These are phyloP conservation scores for Shinisaurus crocodilurus DNA, from an alignment of 2,113 vertebrate species.

Conservation along the genomic window DNA sequence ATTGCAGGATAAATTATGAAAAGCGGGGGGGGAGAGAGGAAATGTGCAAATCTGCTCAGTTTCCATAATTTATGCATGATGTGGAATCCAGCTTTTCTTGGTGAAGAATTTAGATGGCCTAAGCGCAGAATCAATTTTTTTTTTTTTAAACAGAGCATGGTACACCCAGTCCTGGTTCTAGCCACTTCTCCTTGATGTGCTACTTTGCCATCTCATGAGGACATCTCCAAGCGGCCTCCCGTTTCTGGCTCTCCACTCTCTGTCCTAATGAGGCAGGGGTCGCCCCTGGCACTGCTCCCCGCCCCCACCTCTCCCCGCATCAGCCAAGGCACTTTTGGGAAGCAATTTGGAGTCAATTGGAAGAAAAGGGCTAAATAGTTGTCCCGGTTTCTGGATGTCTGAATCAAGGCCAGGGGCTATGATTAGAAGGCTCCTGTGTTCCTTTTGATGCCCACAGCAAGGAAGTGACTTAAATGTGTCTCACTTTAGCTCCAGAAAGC, in stretches of 20 bases:
- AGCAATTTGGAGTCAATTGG: constrained; percentile 84
- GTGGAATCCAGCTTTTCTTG: background rate
- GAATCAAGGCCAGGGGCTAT: constrained; percentile 77
- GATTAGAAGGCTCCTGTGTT: constrained; percentile 73
- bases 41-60: background rate
- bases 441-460: constrained; percentile 75
- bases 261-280: constrained; percentile 75
- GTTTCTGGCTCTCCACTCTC: constrained; percentile 56
- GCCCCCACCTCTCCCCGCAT: constrained; percentile 11
- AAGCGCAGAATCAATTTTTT: too few relatives aligned
- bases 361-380: constrained; percentile 83
- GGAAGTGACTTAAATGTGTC: constrained; percentile 70
- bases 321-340: constrained; percentile 76
- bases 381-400: constrained; percentile 80
- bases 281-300: constrained; percentile 55
- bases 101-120: background rate
- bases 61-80: background rate
- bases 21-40: too few relatives aligned
- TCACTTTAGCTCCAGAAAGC: constrained; percentile 72
- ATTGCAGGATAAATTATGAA: background rate
- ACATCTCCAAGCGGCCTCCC: background rate
- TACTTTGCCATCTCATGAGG: too few relatives aligned
- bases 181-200: background rate
- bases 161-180: background rate
- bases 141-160: too few relatives aligned